Percentiles rank a stretch among this genome's conserved stretches.
These are phyloP conservation scores for Decapterus maruadsi DNA, from an alignment of 2,797 vertebrate genomes.

Conservation along the genomic window DNA sequence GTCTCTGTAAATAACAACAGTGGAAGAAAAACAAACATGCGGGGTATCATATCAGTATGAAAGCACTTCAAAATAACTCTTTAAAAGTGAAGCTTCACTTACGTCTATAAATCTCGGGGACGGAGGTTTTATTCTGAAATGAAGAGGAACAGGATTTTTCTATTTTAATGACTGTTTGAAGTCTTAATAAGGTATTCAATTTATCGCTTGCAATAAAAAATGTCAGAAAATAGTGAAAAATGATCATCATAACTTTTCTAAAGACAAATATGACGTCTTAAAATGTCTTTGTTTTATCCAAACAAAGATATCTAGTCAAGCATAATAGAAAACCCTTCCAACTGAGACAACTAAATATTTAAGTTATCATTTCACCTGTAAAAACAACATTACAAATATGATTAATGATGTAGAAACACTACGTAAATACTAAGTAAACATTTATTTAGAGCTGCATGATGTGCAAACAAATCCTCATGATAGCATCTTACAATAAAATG, in stretches of 20 bases:
- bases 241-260: background rate
- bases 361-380: background rate
- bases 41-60: constrained; percentile 33
- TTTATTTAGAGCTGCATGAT: too few relatives aligned
- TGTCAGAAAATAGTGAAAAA: background rate
- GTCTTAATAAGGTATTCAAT: background rate
- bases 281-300: background rate
- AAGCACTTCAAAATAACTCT: background rate
- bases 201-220: background rate
- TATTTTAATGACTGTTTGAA: background rate
- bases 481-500: too few relatives aligned
- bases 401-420: too few relatives aligned
- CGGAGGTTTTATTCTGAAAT: constrained; percentile 39
- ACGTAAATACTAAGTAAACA: too few relatives aligned
- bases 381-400: background rate
- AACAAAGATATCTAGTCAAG: background rate
- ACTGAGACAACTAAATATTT: background rate
- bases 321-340: background rate
- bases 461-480: too few relatives aligned
- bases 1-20: constrained; percentile 72
- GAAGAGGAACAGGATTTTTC: background rate
- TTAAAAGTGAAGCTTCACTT: constrained; percentile 24
- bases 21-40: constrained; percentile 52
- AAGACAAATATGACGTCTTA: background rate
- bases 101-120: constrained; percentile 31